Base-by-base conservation (phyloP, 2,888 invertebrate species). In the Limnephilus auricula region DNA sequence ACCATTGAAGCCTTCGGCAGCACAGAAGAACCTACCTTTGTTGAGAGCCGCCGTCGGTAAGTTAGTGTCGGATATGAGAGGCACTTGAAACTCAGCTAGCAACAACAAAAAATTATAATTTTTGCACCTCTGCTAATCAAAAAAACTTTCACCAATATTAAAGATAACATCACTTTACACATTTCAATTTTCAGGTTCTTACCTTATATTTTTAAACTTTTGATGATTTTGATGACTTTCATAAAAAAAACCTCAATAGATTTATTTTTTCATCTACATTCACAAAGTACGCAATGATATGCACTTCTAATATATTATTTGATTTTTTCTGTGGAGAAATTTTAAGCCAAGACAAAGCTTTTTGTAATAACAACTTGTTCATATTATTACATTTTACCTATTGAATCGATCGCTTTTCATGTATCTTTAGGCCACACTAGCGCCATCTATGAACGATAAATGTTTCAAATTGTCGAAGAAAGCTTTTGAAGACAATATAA, bases 381-480 rank as follows among this genome's bases (percentile, higher is more conserved):
- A n/a, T n/a, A 25, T 18, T 65, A 5, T 18, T 25, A 65, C 6
- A n/a, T n/a, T n/a, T n/a, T n/a, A n/a, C n/a, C n/a, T n/a, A 25
- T 65, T 25, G 25, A 65, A 65, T 65, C n/a, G 65, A 25, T 65
- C 65, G 65, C n/a, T 9, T 65, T 25, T 65, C 25, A 2, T 65
- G 65, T 25, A 25, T 65, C 25, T 25, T 65, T 9, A 2, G 6
- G 2, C 34, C 5, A 34, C 18, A 34, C 82, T 34, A 82, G 82
- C 82, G 82, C 31, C 82, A 82, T 82, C 82, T 82, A 82, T 82
- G 82, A 82, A 34, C 18, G 34, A 82, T 82, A 25, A 82, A 34
- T 34, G 6, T 82, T 82, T n/a, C 6, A 65, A n/a, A 65, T 65
- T 65, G 25, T 4, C 4, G 5, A 65, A 65, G 5, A 9, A 65